These are phyloP conservation scores for Galago senegalensis DNA, from an alignment of 2,797 vertebrate species.

Conservation along the genomic window DNA sequence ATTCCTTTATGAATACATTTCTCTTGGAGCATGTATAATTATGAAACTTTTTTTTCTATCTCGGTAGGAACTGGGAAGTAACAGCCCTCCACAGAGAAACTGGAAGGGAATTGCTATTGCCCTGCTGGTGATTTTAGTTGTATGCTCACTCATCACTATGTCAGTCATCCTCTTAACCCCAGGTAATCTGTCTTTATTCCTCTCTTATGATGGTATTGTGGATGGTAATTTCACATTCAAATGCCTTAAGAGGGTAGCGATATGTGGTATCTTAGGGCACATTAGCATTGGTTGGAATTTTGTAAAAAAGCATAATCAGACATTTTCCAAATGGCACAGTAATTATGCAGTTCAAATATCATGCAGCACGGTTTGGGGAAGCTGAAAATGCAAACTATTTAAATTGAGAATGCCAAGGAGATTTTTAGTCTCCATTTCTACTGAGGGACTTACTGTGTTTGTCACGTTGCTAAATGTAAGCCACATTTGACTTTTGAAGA, in stretches of 20 bases:
- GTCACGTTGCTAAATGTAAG: constrained; percentile 12
- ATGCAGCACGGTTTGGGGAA: background rate
- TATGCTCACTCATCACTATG: constrained; percentile 99
- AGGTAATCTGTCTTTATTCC: constrained; percentile 90
- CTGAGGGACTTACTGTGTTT: constrained; percentile 4
- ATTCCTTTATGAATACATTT: constrained; percentile 78
- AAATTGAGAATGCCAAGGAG: constrained; percentile 9
- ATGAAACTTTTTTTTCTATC: constrained; percentile 85
- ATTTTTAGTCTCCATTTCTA: background rate
- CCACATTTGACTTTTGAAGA: constrained; percentile 9
- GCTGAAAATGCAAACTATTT: constrained; percentile 25
- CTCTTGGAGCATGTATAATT: constrained; percentile 83
- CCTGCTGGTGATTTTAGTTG: constrained; percentile 97
- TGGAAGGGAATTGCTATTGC: constrained; percentile 99
- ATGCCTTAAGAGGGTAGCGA: constrained; percentile 64
- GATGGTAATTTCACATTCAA: constrained; percentile 74
- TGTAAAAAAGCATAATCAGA: constrained; percentile 7
- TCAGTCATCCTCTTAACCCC: constrained; percentile 98
- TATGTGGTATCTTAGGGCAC: constrained; percentile 64
- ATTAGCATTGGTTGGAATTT: constrained; percentile 51
- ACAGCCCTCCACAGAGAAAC: constrained; percentile 97
- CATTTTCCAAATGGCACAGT: background rate
- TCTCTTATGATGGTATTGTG: constrained; percentile 80
- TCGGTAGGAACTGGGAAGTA: constrained; percentile 92
- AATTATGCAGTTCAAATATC: constrained; percentile 49